Conservation (phyloP, 1,140 invertebrate genomes). For the Chelonus insularis region DNA sequence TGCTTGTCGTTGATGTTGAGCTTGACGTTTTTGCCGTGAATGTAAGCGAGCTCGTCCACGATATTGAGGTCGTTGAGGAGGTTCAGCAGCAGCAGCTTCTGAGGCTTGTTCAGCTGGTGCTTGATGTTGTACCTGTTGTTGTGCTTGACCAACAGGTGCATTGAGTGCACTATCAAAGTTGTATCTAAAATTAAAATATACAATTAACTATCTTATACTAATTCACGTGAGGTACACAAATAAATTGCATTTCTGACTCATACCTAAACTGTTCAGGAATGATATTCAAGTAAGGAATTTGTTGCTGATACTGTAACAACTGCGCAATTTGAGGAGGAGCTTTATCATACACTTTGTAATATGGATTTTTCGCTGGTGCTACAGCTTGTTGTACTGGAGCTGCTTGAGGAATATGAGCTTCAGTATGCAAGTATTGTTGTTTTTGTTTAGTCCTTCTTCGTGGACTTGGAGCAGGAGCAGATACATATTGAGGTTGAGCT, state of each 20-base stretch:
- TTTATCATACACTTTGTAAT: slow-evolving; percentile 42
- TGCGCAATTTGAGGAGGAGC: slow-evolving; percentile 52
- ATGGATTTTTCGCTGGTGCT: slow-evolving; percentile 24
- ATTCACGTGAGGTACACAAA: too few relatives aligned
- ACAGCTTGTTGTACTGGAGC: slow-evolving; percentile 30
- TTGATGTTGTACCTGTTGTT: slow-evolving; percentile 27
- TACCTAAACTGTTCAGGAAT: slow-evolving; percentile 58
- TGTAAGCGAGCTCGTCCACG: slow-evolving; percentile 26
- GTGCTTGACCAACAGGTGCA: slow-evolving; percentile 6
- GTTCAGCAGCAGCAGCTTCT: neutral
- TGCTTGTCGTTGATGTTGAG: slow-evolving; percentile 7
- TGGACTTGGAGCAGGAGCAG: slow-evolving; percentile 23
- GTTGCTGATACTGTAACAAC: slow-evolving; percentile 51
- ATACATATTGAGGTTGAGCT: slow-evolving; percentile 31
- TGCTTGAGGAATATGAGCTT: slow-evolving; percentile 10
- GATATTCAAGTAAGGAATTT: slow-evolving; percentile 54
- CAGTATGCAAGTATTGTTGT: slow-evolving; percentile 24
- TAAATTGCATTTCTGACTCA: too few relatives aligned
- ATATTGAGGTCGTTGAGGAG: slow-evolving; percentile 21
- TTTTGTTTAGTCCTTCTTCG: slow-evolving; percentile 23
- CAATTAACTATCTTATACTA: too few relatives aligned
- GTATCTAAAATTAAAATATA: slow-evolving; percentile 46
- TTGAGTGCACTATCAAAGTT: slow-evolving; percentile 33
- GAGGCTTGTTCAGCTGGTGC: slow-evolving; percentile 7
- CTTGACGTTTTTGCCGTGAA: slow-evolving; percentile 17